Evolutionary conservation across 2,113 vertebrate species (phyloP).

Genomic region (Echinops telfairi): DNA sequence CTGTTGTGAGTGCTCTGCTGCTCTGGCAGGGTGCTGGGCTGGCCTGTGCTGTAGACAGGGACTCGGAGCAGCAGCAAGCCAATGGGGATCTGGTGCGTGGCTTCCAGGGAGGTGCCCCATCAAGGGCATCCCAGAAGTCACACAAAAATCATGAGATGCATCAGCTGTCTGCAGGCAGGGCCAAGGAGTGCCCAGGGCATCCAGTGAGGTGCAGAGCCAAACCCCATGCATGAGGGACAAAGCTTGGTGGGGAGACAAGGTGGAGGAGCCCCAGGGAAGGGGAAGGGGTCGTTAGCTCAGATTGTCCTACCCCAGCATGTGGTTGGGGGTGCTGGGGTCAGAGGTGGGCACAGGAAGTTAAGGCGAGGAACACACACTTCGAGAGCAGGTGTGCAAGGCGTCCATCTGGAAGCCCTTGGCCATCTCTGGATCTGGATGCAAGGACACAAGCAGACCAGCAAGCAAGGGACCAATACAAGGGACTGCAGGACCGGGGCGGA

Average conservation of each 20-base stretch:
- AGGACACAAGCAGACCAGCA: not conserved
- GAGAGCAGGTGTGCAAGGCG: fast-evolving
- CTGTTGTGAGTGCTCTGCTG: too few relatives aligned
- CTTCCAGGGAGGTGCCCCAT: too few relatives aligned
- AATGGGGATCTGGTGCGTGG: too few relatives aligned
- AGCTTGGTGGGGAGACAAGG: not conserved
- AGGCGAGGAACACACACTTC: not conserved
- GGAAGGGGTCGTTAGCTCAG: fast-evolving
- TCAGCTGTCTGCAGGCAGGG: too few relatives aligned
- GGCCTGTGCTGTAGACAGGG: too few relatives aligned
- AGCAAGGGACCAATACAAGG: not conserved
- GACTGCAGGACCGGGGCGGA: too few relatives aligned
- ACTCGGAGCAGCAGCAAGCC: too few relatives aligned
- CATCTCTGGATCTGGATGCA: not conserved
- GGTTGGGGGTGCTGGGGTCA: not conserved
- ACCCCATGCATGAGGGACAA: not conserved
- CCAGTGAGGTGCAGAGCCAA: not conserved
- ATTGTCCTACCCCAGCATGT: fast-evolving
- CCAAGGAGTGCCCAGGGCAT: too few relatives aligned
- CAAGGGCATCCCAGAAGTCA: too few relatives aligned
- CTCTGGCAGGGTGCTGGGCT: too few relatives aligned
- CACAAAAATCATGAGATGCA: too few relatives aligned
- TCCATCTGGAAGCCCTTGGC: fast-evolving
- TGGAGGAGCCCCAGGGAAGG: fast-evolving
- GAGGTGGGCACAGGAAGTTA: not conserved